Evolutionary conservation across 2,113 vertebrate species (phyloP).

Genomic region (Mirza zaza): DNA sequence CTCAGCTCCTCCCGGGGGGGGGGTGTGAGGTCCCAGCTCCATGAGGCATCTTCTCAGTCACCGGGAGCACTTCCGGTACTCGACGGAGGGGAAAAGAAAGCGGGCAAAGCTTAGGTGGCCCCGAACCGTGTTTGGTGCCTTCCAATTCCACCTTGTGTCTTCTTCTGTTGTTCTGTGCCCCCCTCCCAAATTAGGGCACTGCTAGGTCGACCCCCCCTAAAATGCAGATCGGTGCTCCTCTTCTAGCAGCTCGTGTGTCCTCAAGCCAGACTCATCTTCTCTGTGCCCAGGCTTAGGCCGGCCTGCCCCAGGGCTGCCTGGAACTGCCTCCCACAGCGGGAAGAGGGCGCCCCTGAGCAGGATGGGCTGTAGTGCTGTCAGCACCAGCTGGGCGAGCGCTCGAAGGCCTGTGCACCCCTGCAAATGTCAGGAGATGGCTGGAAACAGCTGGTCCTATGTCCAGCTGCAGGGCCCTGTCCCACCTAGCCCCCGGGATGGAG

Average conservation of each 20-base stretch:
- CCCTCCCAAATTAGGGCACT: not conserved
- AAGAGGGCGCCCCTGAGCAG: not conserved
- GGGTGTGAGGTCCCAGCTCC: not conserved
- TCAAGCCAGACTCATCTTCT: not conserved
- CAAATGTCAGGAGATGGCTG: not conserved
- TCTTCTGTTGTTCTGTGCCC: not conserved
- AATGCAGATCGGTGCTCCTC: not conserved
- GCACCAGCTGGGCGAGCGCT: too few relatives aligned
- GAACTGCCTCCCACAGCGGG: not conserved
- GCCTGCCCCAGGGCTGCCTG: not conserved
- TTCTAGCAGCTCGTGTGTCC: not conserved
- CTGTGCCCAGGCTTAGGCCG: not conserved
- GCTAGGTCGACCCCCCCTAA: rapidly evolving
- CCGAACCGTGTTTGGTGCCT: rapidly evolving
- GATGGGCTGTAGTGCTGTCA: not conserved
- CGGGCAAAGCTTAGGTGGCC: rapidly evolving
- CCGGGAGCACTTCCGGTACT: rapidly evolving
- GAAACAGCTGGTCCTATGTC: not conserved
- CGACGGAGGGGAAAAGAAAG: too few relatives aligned
- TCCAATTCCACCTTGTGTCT: rapidly evolving
- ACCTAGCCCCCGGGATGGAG: not conserved
- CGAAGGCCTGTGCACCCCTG: not conserved
- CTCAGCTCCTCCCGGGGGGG: not conserved
- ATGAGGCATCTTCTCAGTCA: not conserved
- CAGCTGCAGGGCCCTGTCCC: not conserved